phyloP scores from a whole-genome alignment of 2,113 vertebrate species.

The Phalacrocorax pelagicus region DNA sequence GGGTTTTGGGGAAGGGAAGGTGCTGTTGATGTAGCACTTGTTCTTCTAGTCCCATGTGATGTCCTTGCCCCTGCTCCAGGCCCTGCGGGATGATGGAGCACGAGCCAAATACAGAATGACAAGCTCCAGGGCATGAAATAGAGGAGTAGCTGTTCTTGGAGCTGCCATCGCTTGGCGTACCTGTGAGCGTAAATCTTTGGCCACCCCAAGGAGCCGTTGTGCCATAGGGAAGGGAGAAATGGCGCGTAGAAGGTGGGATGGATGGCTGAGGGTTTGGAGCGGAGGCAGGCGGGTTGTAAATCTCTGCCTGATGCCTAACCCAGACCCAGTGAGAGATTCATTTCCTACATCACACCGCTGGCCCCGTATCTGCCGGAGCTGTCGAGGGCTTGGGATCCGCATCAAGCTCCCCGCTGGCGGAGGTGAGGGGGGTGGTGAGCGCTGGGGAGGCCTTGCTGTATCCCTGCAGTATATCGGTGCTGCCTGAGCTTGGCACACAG shows the following conservation, averaged over 20 bases:
- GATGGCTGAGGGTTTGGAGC: not conserved
- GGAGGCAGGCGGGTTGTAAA: not conserved
- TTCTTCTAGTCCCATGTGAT: not conserved
- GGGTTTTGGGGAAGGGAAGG: not conserved
- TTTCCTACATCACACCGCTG: accelerated
- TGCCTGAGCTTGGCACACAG: not conserved
- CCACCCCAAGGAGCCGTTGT: not conserved
- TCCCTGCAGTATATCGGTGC: no score
- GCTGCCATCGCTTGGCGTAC: not conserved
- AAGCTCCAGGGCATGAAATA: not conserved
- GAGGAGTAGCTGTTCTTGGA: not conserved
- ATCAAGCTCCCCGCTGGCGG: accelerated
- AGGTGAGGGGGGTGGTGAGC: not conserved
- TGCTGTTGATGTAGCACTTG: not conserved
- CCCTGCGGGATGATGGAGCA: not conserved
- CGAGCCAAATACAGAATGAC: accelerated
- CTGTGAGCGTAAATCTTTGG: not conserved
- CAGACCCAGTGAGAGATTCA: not conserved
- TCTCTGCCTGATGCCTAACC: not conserved
- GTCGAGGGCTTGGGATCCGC: accelerated
- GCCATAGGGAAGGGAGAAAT: accelerated
- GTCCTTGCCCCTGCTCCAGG: not conserved
- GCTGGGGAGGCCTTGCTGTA: not conserved
- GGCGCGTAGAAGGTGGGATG: accelerated
- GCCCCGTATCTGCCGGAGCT: not conserved